Evolutionary conservation across 92 coral and sea anemone species (phyloP), one percentile per base, ranked within the genome.

Genomic region (Umimayanthus chanpuru): DNA sequence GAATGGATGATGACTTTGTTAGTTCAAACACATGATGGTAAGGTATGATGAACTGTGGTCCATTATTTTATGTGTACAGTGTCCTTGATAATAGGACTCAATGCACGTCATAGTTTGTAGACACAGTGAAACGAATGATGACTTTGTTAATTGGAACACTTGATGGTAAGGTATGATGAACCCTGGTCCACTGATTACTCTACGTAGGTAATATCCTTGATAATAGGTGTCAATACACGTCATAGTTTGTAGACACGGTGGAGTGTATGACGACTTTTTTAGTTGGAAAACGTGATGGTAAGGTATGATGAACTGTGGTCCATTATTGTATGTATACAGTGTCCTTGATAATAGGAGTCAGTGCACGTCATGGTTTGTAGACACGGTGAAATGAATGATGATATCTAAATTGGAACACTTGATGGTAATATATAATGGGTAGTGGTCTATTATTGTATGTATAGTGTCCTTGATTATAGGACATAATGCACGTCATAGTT

Each of bases 121-220:
- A 96, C 68, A 97, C 98, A 40, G 91, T 91, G 15, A 84, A 90
- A 50, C 93, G 98, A 98, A 96, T 96, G 96, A 78, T 83, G 81
- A 81, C 91, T 9, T 70, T 87, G 67, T 91, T 96, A 7, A 72
- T 82, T 32, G 96, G 96, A 49, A 90, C 90, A 21, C 82, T 91
- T 55, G 95, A 93, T 68, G 98, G 95, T 79, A 94, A 96, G 92
- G 98, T 94, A 89, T 29, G 47, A 36, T 5, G 11, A 40, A 4
- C 25, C 2, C 5, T 16, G 55, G n/a, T 36, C 25, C 23, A n/a
- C n/a, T n/a, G n/a, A 32, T 36, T 12, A 15, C 80, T 81, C 15
- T 86, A 30, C 15, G 64, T 76, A 5, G 36, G 74, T 12, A 6
- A 2, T 73, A 66, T 53, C 36, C 80, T 39, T 47, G 55, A 39